A percentile compares a stretch with the other conserved stretches of the same genome.
phyloP scores from a whole-genome alignment of 2,888 invertebrate genomes.

The Rhamnusium bicolor region DNA sequence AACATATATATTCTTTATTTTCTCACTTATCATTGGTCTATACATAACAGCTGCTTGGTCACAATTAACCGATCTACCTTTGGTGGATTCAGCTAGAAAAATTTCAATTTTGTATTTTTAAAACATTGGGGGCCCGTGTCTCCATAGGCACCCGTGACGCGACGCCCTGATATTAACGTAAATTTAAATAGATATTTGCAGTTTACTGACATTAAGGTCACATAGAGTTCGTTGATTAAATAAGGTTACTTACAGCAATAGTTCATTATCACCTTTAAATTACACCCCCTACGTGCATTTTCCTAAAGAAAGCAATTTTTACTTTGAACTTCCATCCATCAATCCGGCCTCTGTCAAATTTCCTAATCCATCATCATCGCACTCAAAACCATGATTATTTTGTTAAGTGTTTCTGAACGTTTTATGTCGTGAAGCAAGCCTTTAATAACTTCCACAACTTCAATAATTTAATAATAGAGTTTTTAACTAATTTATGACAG shows the following conservation, averaged over 20 bases:
- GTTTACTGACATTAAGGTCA: not conserved
- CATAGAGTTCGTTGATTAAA: not conserved
- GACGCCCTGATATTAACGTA: too few species aligned
- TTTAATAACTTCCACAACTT: conserved; percentile 17
- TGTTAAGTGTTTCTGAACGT: conserved; percentile 29
- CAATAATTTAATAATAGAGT: conserved; percentile 7
- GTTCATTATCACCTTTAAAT: conserved; percentile 22
- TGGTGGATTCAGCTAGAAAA: too few species aligned
- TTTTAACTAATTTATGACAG: not conserved
- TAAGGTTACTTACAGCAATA: not conserved
- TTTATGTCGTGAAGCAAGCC: conserved; percentile 12
- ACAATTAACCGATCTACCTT: too few species aligned
- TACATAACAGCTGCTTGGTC: too few species aligned
- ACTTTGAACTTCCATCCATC: conserved; percentile 11
- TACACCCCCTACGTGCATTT: conserved; percentile 2
- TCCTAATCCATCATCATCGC: conserved; percentile 30
- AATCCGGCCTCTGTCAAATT: conserved; percentile 17
- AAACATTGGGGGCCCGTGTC: too few species aligned
- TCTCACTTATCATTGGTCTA: too few species aligned
- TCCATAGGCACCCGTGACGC: too few species aligned
- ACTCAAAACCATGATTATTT: conserved; percentile 31
- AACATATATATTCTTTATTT: too few species aligned
- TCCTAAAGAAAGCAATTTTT: conserved; percentile 20
- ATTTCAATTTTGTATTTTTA: too few species aligned
- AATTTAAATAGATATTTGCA: too few species aligned